Conservation (phyloP, 1,140 invertebrate genomes). For the Brachionus plicatilis region DNA sequence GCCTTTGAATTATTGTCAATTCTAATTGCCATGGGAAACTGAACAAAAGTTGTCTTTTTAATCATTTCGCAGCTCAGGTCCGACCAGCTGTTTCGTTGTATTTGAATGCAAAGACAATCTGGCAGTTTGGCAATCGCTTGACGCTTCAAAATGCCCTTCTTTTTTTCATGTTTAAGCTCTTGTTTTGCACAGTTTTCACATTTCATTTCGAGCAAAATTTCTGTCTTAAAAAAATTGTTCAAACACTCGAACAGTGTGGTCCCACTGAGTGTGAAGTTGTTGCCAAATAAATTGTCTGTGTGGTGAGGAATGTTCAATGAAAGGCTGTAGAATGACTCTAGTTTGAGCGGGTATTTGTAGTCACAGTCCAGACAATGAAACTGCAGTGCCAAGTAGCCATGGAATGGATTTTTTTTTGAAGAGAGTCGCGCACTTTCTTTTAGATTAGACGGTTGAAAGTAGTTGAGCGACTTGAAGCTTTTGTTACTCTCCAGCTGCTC, state of each 20-base stretch:
- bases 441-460: slow-evolving; percentile 32
- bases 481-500: slow-evolving; percentile 7
- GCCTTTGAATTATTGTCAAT: slow-evolving; percentile 18
- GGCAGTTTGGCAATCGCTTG: slow-evolving; percentile 34
- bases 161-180: neutral
- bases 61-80: slow-evolving; percentile 34
- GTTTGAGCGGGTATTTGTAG: slow-evolving; percentile 29
- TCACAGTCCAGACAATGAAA: slow-evolving; percentile 28
- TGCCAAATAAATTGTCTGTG: neutral
- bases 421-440: slow-evolving; percentile 16
- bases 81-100: slow-evolving; percentile 34
- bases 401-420: slow-evolving; percentile 23
- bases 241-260: slow-evolving; percentile 18
- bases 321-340: slow-evolving; percentile 31
- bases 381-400: slow-evolving; percentile 3
- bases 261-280: neutral
- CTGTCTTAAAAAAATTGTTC: slow-evolving; percentile 26
- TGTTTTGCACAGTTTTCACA: slow-evolving; percentile 32
- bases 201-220: slow-evolving; percentile 31
- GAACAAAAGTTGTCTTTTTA: slow-evolving; percentile 35
- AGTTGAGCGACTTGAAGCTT: slow-evolving; percentile 20
- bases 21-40: slow-evolving; percentile 24
- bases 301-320: slow-evolving; percentile 8
- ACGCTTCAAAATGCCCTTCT: neutral
- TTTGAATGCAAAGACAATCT: slow-evolving; percentile 34